Base-by-base conservation (phyloP, 2,888 invertebrate species). In the Alitta virens region DNA sequence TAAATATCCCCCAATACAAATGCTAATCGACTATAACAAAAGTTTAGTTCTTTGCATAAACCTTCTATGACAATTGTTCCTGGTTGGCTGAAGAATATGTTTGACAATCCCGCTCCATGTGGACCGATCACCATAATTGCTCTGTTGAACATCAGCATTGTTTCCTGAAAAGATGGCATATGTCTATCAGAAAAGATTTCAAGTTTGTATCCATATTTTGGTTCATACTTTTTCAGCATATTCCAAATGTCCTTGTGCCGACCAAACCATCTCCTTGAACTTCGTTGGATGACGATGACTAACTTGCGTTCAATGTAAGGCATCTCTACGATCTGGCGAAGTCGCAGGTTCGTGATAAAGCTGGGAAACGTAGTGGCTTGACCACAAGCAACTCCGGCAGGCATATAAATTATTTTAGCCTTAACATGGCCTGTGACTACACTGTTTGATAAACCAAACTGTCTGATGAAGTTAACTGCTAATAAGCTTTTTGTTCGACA, bases 1-100 rank as follows among this genome's bases (percentile, higher is more conserved):
- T 58, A 59, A 33, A 43, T 51, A 43, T 59, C 53, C 14, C 59
- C 59, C 14, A 57, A 49, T 2, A 27, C 38, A 25, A 54, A 38
- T 2, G 63, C 43, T n/a, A 63, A 33, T 21, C 40, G 51, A 23
- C 55, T 58, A n/a, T 53, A 63, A 27, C 59, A 59, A 1, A 54
- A 24, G 55, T 63, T 60, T 7, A 43, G 25, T 24, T 33, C 1
- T 3, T 50, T 21, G 25, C 63, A 55, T 3, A 55, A 16, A 7
- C 60, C 63, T 43, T 63, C 63, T 3, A 63, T 23, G 2, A 63
- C 53, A 16, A 40, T 55, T 7, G 56, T 63, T 16, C 63, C 63
- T 16, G 56, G 58, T 49, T 52, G 57, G 21, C 56, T 56, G 58
- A 57, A 58, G 9, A 62, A 21, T 2, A 62, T 24, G 43, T 62